A percentile compares a stretch with the other conserved stretches of the same genome.
phyloP scores from a whole-genome alignment of 2,888 invertebrate genomes.

The Penaeus monodon region DNA sequence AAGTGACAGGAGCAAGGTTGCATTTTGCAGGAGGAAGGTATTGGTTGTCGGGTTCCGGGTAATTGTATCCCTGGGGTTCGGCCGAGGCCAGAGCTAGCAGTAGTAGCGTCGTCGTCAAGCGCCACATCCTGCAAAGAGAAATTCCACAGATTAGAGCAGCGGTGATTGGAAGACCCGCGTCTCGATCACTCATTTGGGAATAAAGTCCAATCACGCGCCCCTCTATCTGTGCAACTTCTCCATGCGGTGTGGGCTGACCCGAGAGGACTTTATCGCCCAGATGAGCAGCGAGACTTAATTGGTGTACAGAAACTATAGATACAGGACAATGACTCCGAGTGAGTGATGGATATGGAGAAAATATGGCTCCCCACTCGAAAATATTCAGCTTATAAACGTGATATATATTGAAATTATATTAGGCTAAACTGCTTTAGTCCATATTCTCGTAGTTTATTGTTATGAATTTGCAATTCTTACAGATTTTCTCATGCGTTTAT shows the following conservation, averaged over 20 bases:
- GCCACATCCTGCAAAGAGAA: constrained; percentile 55
- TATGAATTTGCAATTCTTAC: too few species aligned
- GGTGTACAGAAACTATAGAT: neutral
- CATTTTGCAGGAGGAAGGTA: constrained; percentile 13
- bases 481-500: too few species aligned
- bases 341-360: constrained; percentile 1
- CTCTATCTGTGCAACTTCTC: constrained; percentile 49
- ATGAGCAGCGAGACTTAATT: too few species aligned
- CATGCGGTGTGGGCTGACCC: constrained; percentile 30
- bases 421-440: too few species aligned
- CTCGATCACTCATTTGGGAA: constrained; percentile 51
- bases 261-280: neutral
- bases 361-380: neutral
- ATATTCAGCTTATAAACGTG: too few species aligned
- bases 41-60: neutral
- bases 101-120: constrained; percentile 31
- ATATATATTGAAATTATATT: too few species aligned
- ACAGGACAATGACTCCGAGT: too few species aligned
- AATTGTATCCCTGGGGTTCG: constrained; percentile 35
- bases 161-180: constrained; percentile 53
- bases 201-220: constrained; percentile 57
- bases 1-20: neutral
- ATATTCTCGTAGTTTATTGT: too few species aligned
- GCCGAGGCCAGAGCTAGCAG: constrained; percentile 26
- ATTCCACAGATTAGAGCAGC: constrained; percentile 51